Conservation (phyloP, 2,113 vertebrate species). For the Ceuthmochares aereus region DNA sequence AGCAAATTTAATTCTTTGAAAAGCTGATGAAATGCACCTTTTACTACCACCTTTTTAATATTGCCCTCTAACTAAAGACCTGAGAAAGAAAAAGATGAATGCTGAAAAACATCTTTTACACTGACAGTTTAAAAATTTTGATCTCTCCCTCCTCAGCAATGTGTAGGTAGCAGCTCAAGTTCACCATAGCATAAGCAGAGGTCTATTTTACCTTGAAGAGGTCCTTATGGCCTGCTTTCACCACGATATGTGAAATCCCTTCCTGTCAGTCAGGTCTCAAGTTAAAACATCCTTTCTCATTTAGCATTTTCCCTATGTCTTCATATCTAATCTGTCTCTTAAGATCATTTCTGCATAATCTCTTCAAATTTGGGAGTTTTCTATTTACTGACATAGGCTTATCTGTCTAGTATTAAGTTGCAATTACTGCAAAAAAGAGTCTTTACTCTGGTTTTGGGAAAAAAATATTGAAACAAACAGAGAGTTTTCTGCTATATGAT, state of each 20-base stretch:
- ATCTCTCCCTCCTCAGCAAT: neutral
- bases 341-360: conserved; percentile 21
- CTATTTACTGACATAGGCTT: neutral
- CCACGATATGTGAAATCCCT: neutral
- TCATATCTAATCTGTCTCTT: neutral
- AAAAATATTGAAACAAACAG: neutral
- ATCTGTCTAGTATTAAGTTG: neutral
- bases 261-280: neutral
- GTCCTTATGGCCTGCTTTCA: neutral
- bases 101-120: neutral
- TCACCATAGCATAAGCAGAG: neutral
- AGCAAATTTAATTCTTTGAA: neutral
- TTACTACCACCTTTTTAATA: neutral
- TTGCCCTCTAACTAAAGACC: neutral
- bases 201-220: neutral
- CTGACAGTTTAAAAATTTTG: neutral
- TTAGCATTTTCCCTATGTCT: neutral
- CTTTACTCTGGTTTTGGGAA: neutral
- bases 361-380: conserved; percentile 1
- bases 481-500: neutral
- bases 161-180: neutral
- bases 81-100: neutral
- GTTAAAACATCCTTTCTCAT: conserved; percentile 9
- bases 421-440: neutral
- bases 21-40: neutral